phyloP scores from a whole-genome alignment of 2,888 invertebrate species.

The Dolomedes plantarius region DNA sequence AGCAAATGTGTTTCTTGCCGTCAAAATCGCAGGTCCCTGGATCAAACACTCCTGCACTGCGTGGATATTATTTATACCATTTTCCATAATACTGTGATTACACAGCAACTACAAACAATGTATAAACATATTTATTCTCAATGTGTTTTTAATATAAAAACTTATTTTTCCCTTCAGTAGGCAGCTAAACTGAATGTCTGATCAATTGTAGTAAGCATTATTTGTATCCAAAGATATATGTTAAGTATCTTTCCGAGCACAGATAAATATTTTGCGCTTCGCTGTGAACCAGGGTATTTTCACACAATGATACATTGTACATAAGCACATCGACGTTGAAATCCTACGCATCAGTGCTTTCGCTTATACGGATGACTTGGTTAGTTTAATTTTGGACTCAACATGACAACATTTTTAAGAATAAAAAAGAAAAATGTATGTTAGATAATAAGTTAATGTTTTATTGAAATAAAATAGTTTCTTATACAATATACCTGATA shows the following conservation, averaged over 20 bases:
- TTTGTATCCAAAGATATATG: neutral
- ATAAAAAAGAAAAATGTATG: neutral
- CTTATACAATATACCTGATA: neutral
- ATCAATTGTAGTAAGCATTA: neutral
- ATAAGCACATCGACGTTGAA: neutral
- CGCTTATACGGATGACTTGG: neutral
- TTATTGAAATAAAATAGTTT: neutral
- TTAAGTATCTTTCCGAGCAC: neutral
- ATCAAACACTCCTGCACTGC: neutral
- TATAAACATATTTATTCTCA: neutral
- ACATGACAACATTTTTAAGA: neutral
- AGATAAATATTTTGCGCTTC: neutral
- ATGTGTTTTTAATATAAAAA: neutral
- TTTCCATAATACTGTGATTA: slow-evolving; percentile 22
- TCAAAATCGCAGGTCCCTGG: neutral
- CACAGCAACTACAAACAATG: neutral
- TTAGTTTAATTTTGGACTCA: neutral
- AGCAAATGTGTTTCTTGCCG: too few species aligned
- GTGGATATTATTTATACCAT: neutral
- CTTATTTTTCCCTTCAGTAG: slow-evolving; percentile 60
- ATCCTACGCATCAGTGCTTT: neutral
- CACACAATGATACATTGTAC: neutral
- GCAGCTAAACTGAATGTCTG: slow-evolving; percentile 47
- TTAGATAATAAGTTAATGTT: neutral
- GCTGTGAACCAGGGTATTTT: neutral